Base-by-base conservation (phyloP, 2,888 invertebrate genomes). In the Aethes cnicana region DNA sequence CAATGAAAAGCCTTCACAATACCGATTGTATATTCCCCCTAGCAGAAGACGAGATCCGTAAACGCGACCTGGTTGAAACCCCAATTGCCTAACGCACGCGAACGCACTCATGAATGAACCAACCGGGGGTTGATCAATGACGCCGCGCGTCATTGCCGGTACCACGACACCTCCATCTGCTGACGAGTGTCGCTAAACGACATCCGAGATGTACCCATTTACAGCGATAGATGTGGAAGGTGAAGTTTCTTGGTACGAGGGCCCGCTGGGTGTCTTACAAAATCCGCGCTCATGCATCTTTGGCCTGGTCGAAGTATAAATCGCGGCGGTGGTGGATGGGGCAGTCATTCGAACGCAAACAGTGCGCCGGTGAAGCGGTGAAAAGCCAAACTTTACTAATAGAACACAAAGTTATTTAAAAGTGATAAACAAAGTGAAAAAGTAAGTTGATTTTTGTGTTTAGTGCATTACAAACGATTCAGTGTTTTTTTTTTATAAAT, bases 251-350 rank as follows among this genome's bases (percentile, higher is more conserved):
- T 85, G 80, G 88, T 89, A 89, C 64, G 69, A 72, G 85, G 65
- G 72, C 69, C 72, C 66, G 72, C 70, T 70, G 69, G 73, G 67
- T 72, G 81, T 86, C 89, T 88, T 89, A 86, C 89, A 87, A 89
- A 89, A 89, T 84, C 88, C 64, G 66, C 61, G 71, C 60, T 80
- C 80, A 70, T 81, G 77, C 86, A 78, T 84, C 87, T 88, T 88
- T 85, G 72, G 72, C 69, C 74, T 76, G 82, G 80, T 84, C 78
- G 81, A 87, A 80, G 83, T 89, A 89, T 89, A 89, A 89, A 88
- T 81, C 78, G 74, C 70, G 64, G 83, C 66, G 67, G 81, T 76
- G 74, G 84, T 81, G 72, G 81, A 74, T 72, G 73, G 77, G 70
- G 76, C 71, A 81, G 80, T 72, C 89, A 89, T 87, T 89, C 88